phyloP scores from a whole-genome alignment of 2,888 invertebrate genomes.

The Tortrix viridana region DNA sequence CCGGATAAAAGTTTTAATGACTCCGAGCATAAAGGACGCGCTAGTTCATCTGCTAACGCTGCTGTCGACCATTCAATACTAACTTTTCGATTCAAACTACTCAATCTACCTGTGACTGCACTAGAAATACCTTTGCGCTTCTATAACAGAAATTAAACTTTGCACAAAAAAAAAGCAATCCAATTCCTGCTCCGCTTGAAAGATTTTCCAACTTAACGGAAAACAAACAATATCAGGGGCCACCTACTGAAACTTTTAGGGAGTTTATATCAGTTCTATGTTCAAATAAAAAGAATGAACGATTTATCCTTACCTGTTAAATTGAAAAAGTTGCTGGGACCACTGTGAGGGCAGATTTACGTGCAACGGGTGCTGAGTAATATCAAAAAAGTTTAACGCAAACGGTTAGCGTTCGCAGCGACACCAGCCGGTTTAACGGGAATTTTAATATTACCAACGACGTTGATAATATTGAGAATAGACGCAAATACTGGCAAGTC shows the following conservation, averaged over 20 bases:
- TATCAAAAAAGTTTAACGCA: conserved; percentile 81
- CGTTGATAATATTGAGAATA: conserved; percentile 56
- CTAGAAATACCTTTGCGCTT: neutral
- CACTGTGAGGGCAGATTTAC: conserved; percentile 80
- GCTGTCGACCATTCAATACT: conserved; percentile 22
- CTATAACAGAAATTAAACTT: conserved; percentile 4
- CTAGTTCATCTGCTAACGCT: conserved; percentile 45
- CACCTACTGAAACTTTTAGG: conserved; percentile 63
- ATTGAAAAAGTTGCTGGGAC: conserved; percentile 83
- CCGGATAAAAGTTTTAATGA: conserved; percentile 73
- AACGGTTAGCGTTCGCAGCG: conserved; percentile 62
- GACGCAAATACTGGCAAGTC: neutral
- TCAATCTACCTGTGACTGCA: conserved; percentile 25
- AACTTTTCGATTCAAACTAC: conserved; percentile 25
- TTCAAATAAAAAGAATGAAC: conserved; percentile 83
- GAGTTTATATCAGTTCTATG: conserved; percentile 81
- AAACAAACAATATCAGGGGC: conserved; percentile 68
- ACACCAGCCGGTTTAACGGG: conserved; percentile 45
- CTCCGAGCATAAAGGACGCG: conserved; percentile 60
- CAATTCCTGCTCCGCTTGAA: conserved; percentile 49
- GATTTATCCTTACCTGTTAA: conserved; percentile 84
- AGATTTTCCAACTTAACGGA: conserved; percentile 68
- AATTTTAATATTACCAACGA: conserved; percentile 72
- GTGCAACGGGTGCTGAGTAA: conserved; percentile 78
- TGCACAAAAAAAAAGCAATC: conserved; percentile 6